phyloP scores from a whole-genome alignment of 2,113 vertebrate genomes.

The Chroicocephalus ridibundus region DNA sequence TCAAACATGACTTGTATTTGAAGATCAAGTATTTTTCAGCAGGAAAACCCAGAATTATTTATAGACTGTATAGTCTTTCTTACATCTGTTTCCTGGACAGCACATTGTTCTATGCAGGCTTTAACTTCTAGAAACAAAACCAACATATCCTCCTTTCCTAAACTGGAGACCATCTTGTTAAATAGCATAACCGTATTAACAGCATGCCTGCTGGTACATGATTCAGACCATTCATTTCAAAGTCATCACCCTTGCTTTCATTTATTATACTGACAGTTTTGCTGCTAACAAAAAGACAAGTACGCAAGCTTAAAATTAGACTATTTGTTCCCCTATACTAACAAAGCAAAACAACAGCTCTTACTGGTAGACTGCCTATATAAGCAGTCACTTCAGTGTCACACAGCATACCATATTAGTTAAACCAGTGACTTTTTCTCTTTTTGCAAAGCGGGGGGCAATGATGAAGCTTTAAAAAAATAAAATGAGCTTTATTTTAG shows the following conservation, averaged over 20 bases:
- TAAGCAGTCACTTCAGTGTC: background rate
- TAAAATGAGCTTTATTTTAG: background rate
- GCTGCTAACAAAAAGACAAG: background rate
- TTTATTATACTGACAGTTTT: constrained; percentile 16
- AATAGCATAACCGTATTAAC: background rate
- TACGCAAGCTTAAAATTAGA: constrained; percentile 13
- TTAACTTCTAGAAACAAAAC: background rate
- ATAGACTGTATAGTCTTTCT: background rate
- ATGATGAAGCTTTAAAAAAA: background rate
- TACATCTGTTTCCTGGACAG: background rate
- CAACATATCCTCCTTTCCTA: background rate
- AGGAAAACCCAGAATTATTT: background rate
- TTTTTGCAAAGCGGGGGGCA: background rate
- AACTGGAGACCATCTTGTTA: background rate
- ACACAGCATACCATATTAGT: background rate
- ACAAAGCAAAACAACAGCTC: background rate
- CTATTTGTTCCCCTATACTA: background rate
- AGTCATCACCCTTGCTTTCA: background rate
- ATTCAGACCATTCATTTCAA: constrained; percentile 2
- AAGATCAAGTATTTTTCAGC: background rate
- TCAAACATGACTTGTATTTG: background rate
- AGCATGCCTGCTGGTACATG: background rate
- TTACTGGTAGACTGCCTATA: background rate
- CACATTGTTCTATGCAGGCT: background rate
- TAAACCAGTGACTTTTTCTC: background rate